Base-by-base conservation (phyloP, 2,797 vertebrate genomes). In the Mallotus villosus region DNA sequence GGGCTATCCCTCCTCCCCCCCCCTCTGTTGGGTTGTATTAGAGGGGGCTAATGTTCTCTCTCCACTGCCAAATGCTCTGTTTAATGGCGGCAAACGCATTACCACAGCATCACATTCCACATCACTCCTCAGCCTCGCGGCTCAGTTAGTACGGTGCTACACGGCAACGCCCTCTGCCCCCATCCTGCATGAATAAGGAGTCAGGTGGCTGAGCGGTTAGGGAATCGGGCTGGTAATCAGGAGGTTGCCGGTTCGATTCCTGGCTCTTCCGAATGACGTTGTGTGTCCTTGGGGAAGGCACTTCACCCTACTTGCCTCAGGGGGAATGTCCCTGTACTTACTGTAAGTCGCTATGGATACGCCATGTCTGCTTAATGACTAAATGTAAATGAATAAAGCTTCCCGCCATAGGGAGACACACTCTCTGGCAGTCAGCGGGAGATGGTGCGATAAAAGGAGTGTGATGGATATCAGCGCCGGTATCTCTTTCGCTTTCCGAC, bases 31-130 rank as follows among this genome's bases (percentile, higher is more conserved):
- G 75, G 71, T 49, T 73, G 71, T 51, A 71, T 80, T 76, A 75
- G 57, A 78, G 67, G 51, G 21, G 59, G 41, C 24, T 71, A 78
- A 59, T 68, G 70, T 25, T 75, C 41, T 58, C 57, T 51, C 67
- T 16, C 55, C 60, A 66, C 72, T 73, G 76, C 73, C 75, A 78
- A 75, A 76, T 55, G 70, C 67, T 65, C 70, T 73, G 64, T 63
- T 77, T 82, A 77, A 80, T 75, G 73, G 63, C 64, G 67, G 77
- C 82, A 71, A 73, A 75, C 74, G 57, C 70, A 75, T 71, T 74
- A 76, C 65, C 49, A 41, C 17, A 59, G 53, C 64, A 51, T 58
- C 63, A 46, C 59, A 16, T 53, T 29, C 32, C n/a, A n/a, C n/a
- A n/a, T n/a, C n/a, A n/a, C n/a, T n/a, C 27, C 64, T 64, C 53